phyloP scores from a whole-genome alignment of 2,888 invertebrate species.

The Bedellia somnulentella region DNA sequence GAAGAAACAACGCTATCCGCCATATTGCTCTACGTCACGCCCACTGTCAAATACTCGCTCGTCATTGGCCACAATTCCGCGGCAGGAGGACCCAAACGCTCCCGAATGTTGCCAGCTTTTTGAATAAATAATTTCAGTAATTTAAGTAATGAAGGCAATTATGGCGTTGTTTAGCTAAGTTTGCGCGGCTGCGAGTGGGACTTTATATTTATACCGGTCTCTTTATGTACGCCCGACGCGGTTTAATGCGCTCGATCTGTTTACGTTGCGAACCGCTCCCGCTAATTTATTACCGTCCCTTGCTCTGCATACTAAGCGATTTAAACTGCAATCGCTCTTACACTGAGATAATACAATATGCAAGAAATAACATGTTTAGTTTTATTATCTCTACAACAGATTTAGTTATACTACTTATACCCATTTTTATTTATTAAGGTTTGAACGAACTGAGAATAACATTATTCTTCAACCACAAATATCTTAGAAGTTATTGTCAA shows the following conservation, averaged over 20 bases:
- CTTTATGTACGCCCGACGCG: constrained; percentile 56
- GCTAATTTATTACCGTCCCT: constrained; percentile 43
- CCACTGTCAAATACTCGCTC: constrained; percentile 15
- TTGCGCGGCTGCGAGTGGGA: constrained; percentile 55
- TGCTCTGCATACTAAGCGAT: constrained; percentile 41
- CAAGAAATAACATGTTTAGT: too few species aligned
- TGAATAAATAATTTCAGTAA: constrained; percentile 63
- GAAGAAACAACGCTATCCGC: constrained; percentile 24
- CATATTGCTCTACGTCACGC: constrained; percentile 49
- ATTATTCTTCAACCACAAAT: too few species aligned
- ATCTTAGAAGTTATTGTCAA: too few species aligned
- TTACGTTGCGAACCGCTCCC: constrained; percentile 42
- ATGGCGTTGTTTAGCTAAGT: constrained; percentile 63
- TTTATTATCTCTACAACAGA: not conserved
- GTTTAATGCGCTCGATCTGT: constrained; percentile 59
- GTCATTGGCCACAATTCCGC: constrained; percentile 27
- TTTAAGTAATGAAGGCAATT: constrained; percentile 64
- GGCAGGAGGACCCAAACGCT: constrained; percentile 28
- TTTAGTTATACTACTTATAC: not conserved
- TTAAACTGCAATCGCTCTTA: constrained; percentile 58
- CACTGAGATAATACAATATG: too few species aligned
- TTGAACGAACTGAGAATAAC: too few species aligned
- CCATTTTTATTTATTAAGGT: not conserved
- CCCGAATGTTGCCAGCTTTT: constrained; percentile 60
- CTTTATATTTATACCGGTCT: constrained; percentile 60